These are phyloP conservation scores for Phasianus colchicus DNA, from an alignment of 2,113 vertebrate species.

Conservation along the genomic window DNA sequence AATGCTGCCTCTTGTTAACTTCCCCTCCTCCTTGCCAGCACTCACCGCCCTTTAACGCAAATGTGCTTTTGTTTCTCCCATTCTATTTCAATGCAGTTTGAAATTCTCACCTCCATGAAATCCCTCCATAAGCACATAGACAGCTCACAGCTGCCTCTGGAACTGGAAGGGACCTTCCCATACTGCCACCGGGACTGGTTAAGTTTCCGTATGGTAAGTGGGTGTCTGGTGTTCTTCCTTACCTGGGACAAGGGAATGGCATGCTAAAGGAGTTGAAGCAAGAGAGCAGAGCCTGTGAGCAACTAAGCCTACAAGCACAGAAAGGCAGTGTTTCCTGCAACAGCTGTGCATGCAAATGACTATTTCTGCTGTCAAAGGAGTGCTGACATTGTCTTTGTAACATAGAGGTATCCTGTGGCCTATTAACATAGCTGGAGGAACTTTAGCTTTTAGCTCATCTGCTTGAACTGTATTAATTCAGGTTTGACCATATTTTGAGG, in stretches of 20 bases:
- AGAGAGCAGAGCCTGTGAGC: not conserved
- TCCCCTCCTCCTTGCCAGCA: not conserved
- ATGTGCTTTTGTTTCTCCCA: not conserved
- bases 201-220: constrained; percentile 88
- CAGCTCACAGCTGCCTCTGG: constrained; percentile 80
- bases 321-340: not conserved
- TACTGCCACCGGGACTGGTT: constrained; percentile 91
- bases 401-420: not conserved
- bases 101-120: constrained; percentile 85
- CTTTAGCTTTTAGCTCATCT: not conserved
- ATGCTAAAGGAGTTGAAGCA: not conserved
- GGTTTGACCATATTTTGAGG: not conserved
- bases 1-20: not conserved
- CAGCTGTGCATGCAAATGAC: not conserved
- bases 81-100: constrained; percentile 77
- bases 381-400: not conserved
- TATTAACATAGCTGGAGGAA: not conserved
- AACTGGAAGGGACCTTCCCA: constrained; percentile 86
- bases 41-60: not conserved
- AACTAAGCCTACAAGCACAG: not conserved
- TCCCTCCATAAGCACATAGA: constrained; percentile 88
- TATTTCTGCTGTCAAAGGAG: not conserved
- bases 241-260: not conserved
- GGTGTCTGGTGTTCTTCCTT: not conserved
- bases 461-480: not conserved